These are phyloP conservation scores for Parazoanthus swiftii DNA, from an alignment of 92 coral and sea anemone species.

Conservation along the genomic window DNA sequence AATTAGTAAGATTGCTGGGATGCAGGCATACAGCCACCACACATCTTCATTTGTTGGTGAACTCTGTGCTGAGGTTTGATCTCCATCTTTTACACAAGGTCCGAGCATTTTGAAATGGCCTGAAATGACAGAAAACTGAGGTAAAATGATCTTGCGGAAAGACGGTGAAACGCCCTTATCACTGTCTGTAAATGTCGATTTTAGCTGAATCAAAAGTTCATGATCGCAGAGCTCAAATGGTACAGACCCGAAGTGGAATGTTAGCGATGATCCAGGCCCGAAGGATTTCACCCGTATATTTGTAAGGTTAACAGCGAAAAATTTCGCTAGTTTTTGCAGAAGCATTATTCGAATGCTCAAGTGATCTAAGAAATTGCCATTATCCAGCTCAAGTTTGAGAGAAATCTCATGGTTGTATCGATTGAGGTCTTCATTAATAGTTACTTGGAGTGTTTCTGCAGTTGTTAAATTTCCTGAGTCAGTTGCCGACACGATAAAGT, in stretches of 20 bases:
- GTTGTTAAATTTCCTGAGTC: slow-evolving; percentile 67
- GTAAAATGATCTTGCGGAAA: slow-evolving; percentile 55
- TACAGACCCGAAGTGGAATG: slow-evolving; percentile 62
- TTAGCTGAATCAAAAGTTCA: slow-evolving; percentile 17
- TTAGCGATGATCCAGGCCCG: slow-evolving; percentile 58
- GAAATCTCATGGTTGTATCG: slow-evolving; percentile 60
- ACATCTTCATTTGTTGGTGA: slow-evolving; percentile 38
- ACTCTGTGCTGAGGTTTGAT: slow-evolving; percentile 45
- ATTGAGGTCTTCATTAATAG: slow-evolving; percentile 51
- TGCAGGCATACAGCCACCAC: slow-evolving; percentile 93
- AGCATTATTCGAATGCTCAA: slow-evolving; percentile 59
- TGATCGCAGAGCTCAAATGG: slow-evolving; percentile 56
- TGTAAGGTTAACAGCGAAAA: slow-evolving; percentile 62
- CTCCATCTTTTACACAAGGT: slow-evolving; percentile 40
- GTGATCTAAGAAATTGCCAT: slow-evolving; percentile 61
- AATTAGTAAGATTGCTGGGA: slow-evolving; percentile 82
- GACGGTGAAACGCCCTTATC: slow-evolving; percentile 51
- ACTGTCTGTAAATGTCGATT: slow-evolving; percentile 39
- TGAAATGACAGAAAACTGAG: slow-evolving; percentile 57
- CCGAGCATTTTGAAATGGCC: slow-evolving; percentile 52
- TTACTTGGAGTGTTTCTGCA: slow-evolving; percentile 60
- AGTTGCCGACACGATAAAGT: slow-evolving; percentile 52
- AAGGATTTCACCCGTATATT: slow-evolving; percentile 59
- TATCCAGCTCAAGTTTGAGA: slow-evolving; percentile 52
- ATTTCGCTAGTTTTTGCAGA: slow-evolving; percentile 60